Percentiles rank a stretch among this genome's conserved stretches.
These are phyloP conservation scores for Adelosebastes latens DNA, from an alignment of 2,797 vertebrate species.

Conservation along the genomic window DNA sequence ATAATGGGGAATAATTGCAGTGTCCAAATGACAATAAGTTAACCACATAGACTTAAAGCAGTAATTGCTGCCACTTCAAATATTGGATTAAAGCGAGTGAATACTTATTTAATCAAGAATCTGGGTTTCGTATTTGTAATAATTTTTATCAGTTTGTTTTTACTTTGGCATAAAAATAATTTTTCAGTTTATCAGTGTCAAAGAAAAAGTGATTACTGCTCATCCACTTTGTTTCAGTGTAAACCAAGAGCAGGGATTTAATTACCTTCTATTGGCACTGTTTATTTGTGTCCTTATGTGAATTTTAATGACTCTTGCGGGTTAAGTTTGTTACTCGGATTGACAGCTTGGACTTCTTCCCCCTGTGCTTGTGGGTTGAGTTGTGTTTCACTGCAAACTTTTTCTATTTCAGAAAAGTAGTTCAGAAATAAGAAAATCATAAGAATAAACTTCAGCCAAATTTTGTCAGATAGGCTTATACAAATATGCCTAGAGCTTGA, in stretches of 20 bases:
- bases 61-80: not conserved
- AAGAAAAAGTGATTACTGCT: not conserved
- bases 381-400: conserved; percentile 44
- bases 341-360: conserved; percentile 26
- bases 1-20: not conserved
- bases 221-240: not conserved
- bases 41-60: not conserved
- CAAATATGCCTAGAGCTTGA: conserved; percentile 64
- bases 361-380: not conserved
- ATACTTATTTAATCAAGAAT: not conserved
- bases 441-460: conserved; percentile 52
- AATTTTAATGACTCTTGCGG: not conserved
- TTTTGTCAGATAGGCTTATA: conserved; percentile 68
- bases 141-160: not conserved
- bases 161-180: not conserved
- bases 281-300: not conserved
- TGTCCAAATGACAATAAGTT: not conserved
- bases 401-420: conserved; percentile 47
- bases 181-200: not conserved
- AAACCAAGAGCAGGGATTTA: not conserved
- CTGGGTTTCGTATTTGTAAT: not conserved
- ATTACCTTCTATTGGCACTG: not conserved
- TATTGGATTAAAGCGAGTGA: not conserved
- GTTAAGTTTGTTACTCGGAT: not conserved
- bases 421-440: conserved; percentile 53